These are phyloP conservation scores for Clarias magur DNA, from an alignment of 2,113 vertebrate genomes.

Conservation along the genomic window DNA sequence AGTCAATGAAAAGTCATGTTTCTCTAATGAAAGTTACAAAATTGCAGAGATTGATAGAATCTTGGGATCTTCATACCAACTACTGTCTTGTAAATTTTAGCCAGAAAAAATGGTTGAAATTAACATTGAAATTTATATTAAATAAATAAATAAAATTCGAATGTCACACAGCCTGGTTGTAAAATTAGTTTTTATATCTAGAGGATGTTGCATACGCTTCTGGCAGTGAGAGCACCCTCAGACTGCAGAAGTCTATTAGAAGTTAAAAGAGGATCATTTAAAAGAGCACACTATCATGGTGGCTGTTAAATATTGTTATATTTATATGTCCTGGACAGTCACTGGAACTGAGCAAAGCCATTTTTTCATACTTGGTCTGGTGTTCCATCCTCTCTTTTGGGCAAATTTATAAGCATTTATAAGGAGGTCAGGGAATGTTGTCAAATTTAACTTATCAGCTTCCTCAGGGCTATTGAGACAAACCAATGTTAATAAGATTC, in stretches of 20 bases:
- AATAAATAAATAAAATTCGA: not conserved
- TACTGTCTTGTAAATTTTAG: not conserved
- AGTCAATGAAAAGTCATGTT: not conserved
- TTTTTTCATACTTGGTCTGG: conserved; percentile 42
- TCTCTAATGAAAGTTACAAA: not conserved
- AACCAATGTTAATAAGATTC: not conserved
- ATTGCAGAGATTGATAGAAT: not conserved
- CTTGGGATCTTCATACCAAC: not conserved
- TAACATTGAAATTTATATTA: too few species aligned
- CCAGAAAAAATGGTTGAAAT: not conserved
- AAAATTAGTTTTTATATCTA: not conserved
- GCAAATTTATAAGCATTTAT: conserved; percentile 57
- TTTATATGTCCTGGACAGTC: not conserved
- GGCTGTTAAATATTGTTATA: not conserved
- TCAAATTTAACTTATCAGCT: conserved; percentile 34
- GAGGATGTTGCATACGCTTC: not conserved
- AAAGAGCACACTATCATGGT: not conserved
- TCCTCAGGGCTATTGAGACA: conserved; percentile 45
- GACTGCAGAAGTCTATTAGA: not conserved
- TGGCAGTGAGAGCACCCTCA: not conserved
- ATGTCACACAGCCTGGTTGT: not conserved
- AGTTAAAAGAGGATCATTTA: not conserved
- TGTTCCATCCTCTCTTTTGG: conserved; percentile 58
- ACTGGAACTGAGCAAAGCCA: not conserved
- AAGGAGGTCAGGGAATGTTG: conserved; percentile 61